Percentiles rank a stretch among this genome's conserved stretches.
These are phyloP conservation scores for Argopecten irradians DNA, from an alignment of 1,140 invertebrate species.

Conservation along the genomic window DNA sequence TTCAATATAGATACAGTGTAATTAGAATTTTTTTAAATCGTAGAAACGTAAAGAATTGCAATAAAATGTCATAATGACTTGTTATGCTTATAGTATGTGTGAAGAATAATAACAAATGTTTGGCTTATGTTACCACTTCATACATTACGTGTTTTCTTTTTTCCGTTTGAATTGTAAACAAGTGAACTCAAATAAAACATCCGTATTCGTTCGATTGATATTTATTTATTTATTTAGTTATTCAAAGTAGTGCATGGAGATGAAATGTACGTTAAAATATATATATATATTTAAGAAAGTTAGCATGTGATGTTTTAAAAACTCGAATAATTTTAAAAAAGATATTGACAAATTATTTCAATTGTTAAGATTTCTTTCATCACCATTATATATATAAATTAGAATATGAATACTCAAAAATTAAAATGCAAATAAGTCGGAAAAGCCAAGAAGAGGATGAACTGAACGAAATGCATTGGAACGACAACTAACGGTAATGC, in stretches of 20 bases:
- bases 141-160: not conserved
- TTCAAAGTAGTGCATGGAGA: not conserved
- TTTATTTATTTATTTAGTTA: not conserved
- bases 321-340: not conserved
- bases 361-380: no score
- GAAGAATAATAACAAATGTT: constrained; percentile 19
- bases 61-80: not conserved
- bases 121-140: not conserved
- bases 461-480: not conserved
- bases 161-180: not conserved
- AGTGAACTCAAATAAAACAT: not conserved
- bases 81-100: constrained; percentile 10
- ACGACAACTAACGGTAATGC: not conserved
- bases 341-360: no score
- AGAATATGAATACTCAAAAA: no score
- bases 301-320: not conserved
- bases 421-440: not conserved
- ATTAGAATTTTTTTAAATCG: no score
- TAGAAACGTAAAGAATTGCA: not conserved
- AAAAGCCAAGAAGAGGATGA: not conserved
- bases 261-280: not conserved
- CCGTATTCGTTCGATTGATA: not conserved
- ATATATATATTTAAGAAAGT: not conserved
- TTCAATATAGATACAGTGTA: not conserved
- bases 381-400: no score